Evolutionary conservation across 37 sponge, comb jelly and placozoan species (phyloP).

Genomic region (Aplysina aerophoba): DNA sequence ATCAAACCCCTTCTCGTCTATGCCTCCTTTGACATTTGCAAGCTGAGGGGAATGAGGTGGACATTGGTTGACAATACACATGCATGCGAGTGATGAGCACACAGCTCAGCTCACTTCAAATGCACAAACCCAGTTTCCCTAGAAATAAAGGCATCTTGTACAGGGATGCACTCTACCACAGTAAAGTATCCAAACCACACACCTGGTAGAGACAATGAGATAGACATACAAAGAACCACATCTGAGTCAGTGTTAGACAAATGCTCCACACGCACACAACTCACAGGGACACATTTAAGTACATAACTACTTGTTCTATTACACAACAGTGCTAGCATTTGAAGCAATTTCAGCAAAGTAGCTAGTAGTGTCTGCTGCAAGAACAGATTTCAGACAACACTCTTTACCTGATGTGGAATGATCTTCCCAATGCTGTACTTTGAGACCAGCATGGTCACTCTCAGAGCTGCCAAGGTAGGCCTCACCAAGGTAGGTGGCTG

Average conservation of each 20-base stretch:
- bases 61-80: background rate
- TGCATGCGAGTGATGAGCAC: too few relatives aligned
- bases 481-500: slow-evolving; percentile 37
- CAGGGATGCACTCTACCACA: background rate
- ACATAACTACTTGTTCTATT: too few relatives aligned
- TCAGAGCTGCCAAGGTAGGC: slow-evolving; percentile 53
- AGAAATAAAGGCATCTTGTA: background rate
- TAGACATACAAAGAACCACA: too few relatives aligned
- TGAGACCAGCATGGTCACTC: slow-evolving; percentile 25
- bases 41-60: background rate
- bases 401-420: background rate
- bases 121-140: background rate
- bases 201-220: background rate
- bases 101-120: slow-evolving; percentile 4
- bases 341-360: too few relatives aligned
- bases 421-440: slow-evolving; percentile 23
- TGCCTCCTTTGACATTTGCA: background rate
- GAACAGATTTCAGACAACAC: background rate
- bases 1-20: slow-evolving; percentile 12
- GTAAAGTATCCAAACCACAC: background rate
- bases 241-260: too few relatives aligned
- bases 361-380: too few relatives aligned
- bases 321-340: too few relatives aligned
- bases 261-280: too few relatives aligned
- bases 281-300: too few relatives aligned